Conservation (phyloP, 2,888 invertebrate species). For the Acleris laterana region DNA sequence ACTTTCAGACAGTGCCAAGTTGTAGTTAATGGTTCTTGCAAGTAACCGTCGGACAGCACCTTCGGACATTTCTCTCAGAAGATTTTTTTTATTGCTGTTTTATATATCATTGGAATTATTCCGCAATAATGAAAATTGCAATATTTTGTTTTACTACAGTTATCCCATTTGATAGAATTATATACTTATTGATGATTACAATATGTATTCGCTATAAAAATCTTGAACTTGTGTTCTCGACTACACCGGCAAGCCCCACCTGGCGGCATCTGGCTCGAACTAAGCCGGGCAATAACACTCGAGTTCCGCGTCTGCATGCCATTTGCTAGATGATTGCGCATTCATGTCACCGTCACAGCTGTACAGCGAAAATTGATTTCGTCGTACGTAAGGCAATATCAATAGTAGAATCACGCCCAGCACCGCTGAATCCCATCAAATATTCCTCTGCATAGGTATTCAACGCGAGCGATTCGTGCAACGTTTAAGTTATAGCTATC, state of each 20-base stretch:
- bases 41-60: too few relatives aligned
- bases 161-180: too few relatives aligned
- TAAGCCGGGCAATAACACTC: conserved; percentile 35
- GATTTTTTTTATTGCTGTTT: too few relatives aligned
- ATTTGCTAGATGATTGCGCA: conserved; percentile 41
- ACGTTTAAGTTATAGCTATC: conserved; percentile 3
- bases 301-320: conserved; percentile 33
- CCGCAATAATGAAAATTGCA: too few relatives aligned
- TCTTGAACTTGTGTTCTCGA: conserved; percentile 5
- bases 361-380: conserved; percentile 41
- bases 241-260: conserved; percentile 32
- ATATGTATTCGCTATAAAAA: too few relatives aligned
- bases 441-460: conserved; percentile 16
- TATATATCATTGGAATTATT: too few relatives aligned
- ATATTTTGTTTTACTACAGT: too few relatives aligned
- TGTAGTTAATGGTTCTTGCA: too few relatives aligned
- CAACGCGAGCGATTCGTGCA: conserved; percentile 3
- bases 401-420: conserved; percentile 38
- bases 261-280: conserved; percentile 39
- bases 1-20: too few relatives aligned
- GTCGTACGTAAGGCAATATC: conserved; percentile 34
- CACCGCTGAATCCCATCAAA: conserved; percentile 21
- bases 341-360: conserved; percentile 44
- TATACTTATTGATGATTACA: too few relatives aligned
- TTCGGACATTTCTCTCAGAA: too few relatives aligned